A percentile compares a stretch with the other conserved stretches of the same genome.
These are phyloP conservation scores for Plodia interpunctella DNA, from an alignment of 1,140 invertebrate species.

Conservation along the genomic window DNA sequence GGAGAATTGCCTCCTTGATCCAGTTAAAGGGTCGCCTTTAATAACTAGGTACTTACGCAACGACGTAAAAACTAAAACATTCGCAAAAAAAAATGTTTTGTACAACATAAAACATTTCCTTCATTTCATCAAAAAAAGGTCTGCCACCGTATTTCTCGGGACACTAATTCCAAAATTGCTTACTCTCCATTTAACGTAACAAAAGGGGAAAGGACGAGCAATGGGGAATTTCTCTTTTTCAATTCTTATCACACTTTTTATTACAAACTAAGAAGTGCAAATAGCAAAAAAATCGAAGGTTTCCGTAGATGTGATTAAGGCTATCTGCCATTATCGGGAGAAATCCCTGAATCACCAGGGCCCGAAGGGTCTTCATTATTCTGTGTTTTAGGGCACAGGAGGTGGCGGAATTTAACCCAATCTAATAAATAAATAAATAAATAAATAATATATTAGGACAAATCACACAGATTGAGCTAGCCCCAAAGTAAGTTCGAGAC, in stretches of 20 bases:
- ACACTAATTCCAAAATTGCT: constrained; percentile 1
- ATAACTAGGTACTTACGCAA: too few relatives aligned
- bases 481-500: too few relatives aligned
- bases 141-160: too few relatives aligned
- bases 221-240: constrained; percentile 7
- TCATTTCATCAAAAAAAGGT: too few relatives aligned
- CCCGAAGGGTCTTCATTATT: constrained; percentile 21
- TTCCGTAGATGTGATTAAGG: constrained; percentile 20
- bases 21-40: too few relatives aligned
- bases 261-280: constrained; percentile 11
- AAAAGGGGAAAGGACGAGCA: neutral
- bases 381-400: constrained; percentile 35
- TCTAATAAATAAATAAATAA: too few relatives aligned
- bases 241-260: constrained; percentile 13
- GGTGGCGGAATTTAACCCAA: neutral
- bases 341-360: constrained; percentile 30
- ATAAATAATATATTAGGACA: too few relatives aligned
- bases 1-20: too few relatives aligned
- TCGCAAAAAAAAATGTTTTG: too few relatives aligned
- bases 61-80: too few relatives aligned
- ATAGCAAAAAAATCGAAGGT: neutral
- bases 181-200: neutral
- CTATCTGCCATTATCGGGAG: constrained; percentile 23
- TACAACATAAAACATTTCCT: too few relatives aligned
- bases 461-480: too few relatives aligned